Base-by-base conservation (phyloP, 2,113 vertebrate genomes). In the Oostethus manadensis region DNA sequence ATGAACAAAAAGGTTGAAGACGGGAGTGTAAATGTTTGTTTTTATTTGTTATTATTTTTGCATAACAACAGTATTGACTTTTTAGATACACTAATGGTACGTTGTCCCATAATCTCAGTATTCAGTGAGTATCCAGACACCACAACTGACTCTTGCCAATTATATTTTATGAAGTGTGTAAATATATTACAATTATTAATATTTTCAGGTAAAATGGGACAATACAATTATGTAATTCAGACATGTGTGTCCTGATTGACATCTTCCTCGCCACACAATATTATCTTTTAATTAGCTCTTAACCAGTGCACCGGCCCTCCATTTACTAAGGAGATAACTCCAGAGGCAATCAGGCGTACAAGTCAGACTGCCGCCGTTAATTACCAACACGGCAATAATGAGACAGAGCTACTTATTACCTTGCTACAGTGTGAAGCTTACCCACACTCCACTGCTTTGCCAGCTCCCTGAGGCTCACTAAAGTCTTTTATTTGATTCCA, bases 241-340 rank as follows among this genome's bases (percentile, higher is more conserved):
- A 17, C 2, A 6, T 20, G 11, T 70, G 54, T 49, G 60, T 74
- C 51, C 44, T 62, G 76, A 78, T 81, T 72, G 14, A 54, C 64
- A 83, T 86, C 79, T 72, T 66, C 59, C 56, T 51, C 66, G 64
- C 58, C 65, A 67, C 71, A 84, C 78, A 84, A 82, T 83, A 87
- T 84, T 86, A 89, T 90, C 86, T 90, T 89, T 90, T 91, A 91
- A 91, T 91, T 89, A 87, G 84, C 84, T 88, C 80, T 83, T 82
- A 88, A 87, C 75, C 85, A 83, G 66, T 71, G 80, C 82, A 77
- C 70, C 72, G 74, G 76, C 81, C 79, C 80, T 79, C 77, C 86
- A 82, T 75, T 82, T 75, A 66, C 77, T 46, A 74, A 84, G 80
- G 83, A 88, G 86, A 90, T 89, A 87, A 89, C 83, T 85, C 81